phyloP scores from a whole-genome alignment of 2,113 vertebrate genomes.

The Hydropotes inermis region DNA sequence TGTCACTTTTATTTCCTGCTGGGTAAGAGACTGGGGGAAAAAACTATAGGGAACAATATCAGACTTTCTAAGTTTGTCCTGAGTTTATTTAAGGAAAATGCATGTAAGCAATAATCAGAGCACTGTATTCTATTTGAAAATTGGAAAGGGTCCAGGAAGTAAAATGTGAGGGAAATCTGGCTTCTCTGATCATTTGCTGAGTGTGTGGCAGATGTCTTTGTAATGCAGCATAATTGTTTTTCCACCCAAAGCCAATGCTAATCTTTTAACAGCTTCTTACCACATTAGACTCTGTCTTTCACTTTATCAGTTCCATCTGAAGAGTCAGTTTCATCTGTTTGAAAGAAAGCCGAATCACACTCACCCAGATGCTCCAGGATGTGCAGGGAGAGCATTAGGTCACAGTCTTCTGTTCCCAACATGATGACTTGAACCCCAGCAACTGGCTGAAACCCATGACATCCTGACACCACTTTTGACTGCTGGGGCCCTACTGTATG shows the following conservation, averaged over 20 bases:
- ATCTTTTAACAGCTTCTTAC: constrained; percentile 65
- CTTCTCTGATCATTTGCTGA: constrained; percentile 46
- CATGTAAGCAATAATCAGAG: neutral
- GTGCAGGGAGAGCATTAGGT: neutral
- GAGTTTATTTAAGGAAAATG: constrained; percentile 48
- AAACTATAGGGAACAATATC: neutral
- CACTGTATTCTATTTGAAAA: constrained; percentile 36
- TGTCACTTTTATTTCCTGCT: neutral
- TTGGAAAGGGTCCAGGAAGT: constrained; percentile 34
- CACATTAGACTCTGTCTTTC: constrained; percentile 24
- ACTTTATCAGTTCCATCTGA: constrained; percentile 54
- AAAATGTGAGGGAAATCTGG: constrained; percentile 40
- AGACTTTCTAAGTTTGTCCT: constrained; percentile 3
- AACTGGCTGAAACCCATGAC: neutral
- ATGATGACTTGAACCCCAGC: neutral
- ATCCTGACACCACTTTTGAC: neutral
- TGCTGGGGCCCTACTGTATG: neutral
- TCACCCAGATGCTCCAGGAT: neutral
- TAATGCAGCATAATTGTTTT: constrained; percentile 62
- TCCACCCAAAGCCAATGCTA: constrained; percentile 49
- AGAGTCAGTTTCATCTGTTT: neutral
- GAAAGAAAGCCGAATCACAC: neutral
- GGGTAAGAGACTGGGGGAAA: neutral
- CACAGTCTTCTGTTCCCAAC: neutral
- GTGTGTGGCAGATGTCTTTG: constrained; percentile 57